Evolutionary conservation across 2,113 vertebrate genomes (phyloP), one percentile per base, ranked within the genome.

Genomic region (Ornithorhynchus anatinus): DNA sequence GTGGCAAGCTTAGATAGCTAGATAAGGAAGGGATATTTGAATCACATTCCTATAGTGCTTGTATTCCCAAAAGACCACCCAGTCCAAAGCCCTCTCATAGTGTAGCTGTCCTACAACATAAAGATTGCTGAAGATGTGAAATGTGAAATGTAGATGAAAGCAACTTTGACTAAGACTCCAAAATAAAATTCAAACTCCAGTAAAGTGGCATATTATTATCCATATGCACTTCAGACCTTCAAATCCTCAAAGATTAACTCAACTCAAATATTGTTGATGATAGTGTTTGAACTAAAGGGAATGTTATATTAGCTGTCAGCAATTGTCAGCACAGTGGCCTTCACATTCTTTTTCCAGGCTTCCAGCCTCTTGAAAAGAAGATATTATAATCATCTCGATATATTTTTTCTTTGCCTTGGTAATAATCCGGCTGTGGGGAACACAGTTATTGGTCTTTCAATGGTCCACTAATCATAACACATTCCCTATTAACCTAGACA

Each of bases 391-490:
- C 0, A 59, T 52, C 35, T 43, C 6, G 32, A 44, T 22, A 14
- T 9, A 35, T 36, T 62, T n/a, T 52, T 19, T 40, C 7, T 36
- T 53, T 61, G 13, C 2, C 20, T 65, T 59, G 17, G 58, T 64
- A 12, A 60, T 32, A 61, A 32, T 1, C 4, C 45, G 29, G 2
- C 29, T 53, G 17, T 60, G 23, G 38, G 11, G 69, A 74, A 56
- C 31, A 27, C 43, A 56, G 8, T 29, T 36, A 58, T 27, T 73
- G 33, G 27, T 36, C 12, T 57, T 68, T 68, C 29, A 66, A 71
- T 50, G 53, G 1, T 58, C 25, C 44, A 48, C 17, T 71, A 81
- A 80, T 71, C 44, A 12, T 5, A 50, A 78, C 16, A 80, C 6
- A 10, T 47, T 58, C 35, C 35, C 10, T 51, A 59, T 53, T 80